These are phyloP conservation scores for Paramormyrops hopkinsi DNA, from an alignment of 2,797 vertebrate species.

Conservation along the genomic window DNA sequence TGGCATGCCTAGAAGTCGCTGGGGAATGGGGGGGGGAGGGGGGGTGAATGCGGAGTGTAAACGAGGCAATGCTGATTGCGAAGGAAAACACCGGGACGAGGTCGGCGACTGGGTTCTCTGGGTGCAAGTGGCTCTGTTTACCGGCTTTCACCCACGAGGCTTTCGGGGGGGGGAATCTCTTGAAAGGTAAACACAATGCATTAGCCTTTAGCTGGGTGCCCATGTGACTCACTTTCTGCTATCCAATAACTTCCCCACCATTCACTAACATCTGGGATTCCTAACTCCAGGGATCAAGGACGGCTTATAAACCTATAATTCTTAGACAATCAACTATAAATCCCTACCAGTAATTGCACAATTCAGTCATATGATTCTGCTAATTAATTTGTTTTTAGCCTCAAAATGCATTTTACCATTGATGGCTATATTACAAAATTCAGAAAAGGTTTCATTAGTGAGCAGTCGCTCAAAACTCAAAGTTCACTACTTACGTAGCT, in stretches of 20 bases:
- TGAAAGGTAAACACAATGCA: not conserved
- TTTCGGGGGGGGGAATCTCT: not conserved
- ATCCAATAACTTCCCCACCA: not conserved
- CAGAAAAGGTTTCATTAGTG: not conserved
- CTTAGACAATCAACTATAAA: not conserved
- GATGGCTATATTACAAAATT: not conserved
- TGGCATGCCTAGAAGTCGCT: constrained; percentile 27
- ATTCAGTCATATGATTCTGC: not conserved
- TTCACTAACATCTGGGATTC: not conserved
- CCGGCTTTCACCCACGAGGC: not conserved
- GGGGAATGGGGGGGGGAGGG: not conserved
- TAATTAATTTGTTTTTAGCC: not conserved
- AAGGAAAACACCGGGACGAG: not conserved
- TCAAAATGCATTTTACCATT: not conserved
- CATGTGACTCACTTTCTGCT: not conserved
- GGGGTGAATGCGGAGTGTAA: constrained; percentile 13
- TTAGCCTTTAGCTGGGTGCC: not conserved
- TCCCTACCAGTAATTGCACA: not conserved
- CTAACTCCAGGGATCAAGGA: not conserved
- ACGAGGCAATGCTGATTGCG: not conserved
- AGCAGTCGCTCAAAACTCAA: not conserved
- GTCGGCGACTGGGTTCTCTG: not conserved
- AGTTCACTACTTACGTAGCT: not conserved
- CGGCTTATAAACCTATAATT: not conserved
- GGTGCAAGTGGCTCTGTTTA: constrained; percentile 19